Evolutionary conservation across 1,140 invertebrate genomes (phyloP), one percentile per base, ranked within the genome.

Genomic region (Micrasema minimum): DNA sequence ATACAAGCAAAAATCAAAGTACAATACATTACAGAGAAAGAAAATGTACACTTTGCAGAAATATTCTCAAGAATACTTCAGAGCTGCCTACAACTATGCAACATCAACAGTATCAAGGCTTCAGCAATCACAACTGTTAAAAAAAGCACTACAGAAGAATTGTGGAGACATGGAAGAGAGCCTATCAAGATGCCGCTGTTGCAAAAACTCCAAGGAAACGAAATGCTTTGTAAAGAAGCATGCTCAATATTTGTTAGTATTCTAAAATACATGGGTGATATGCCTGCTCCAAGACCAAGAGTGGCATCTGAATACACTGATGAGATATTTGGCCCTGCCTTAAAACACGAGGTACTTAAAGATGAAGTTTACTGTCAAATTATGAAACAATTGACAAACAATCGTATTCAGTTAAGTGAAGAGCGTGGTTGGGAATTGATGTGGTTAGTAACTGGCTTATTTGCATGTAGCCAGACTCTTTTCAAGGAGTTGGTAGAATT

Each of bases 321-420:
- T 84, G 87, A 92, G 74, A 97, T 98, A 77, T 98, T 97, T 80
- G 89, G 89, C 78, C 87, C 88, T 3, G 90, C 94, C 9, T 79
- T 97, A 7, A 90, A 91, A 79, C 88, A 94, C 78, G 89, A 93
- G 76, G 83, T 91, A 31, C 82, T 98, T 5, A 86, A 93, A 69
- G 96, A 98, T 81, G 96, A 98, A 85, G 85, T 96, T 26, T 98
- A 95, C 77, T 98, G 96, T 79, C 96, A 98, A 84, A 89, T 98
- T 43, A 94, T 97, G 88, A 95, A 96, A 80, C 96, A 98, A 80
- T 82, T 98, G 48, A 98, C 93, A 0, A 92, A 93, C 67, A 98
- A 98, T 82, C 87, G 88, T 69, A 88, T 88, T 75, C 87, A 90
- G 41, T 79, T 93, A 20, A 96, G 94, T 78, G 95, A 97, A 82